A percentile compares a stretch with the other conserved stretches of the same genome.
These are phyloP conservation scores for Oceanites oceanicus DNA, from an alignment of 2,113 vertebrate species.

Conservation along the genomic window DNA sequence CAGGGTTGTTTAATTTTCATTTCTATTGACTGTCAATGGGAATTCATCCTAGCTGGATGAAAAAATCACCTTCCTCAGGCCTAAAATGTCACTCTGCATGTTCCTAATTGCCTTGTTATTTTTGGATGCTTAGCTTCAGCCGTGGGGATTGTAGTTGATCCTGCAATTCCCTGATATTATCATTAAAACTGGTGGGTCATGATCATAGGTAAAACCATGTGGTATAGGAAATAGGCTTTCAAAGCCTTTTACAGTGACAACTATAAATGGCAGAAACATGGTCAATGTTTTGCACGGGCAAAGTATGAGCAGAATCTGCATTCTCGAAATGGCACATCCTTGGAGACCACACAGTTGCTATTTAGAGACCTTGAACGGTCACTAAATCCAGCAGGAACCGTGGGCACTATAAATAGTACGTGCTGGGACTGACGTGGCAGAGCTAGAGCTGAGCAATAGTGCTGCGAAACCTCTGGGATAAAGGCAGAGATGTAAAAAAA, in stretches of 20 bases:
- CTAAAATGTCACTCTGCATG: constrained; percentile 1
- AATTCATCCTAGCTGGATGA: background rate
- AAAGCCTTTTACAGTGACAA: background rate
- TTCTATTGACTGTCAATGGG: background rate
- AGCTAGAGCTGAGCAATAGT: background rate
- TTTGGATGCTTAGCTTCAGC: constrained; percentile 16
- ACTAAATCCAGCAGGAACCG: background rate
- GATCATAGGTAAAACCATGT: background rate
- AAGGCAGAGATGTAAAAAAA: background rate
- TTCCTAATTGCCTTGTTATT: constrained; percentile 35
- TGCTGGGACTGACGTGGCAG: background rate
- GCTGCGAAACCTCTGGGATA: background rate
- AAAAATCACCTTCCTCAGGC: background rate
- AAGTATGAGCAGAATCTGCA: background rate
- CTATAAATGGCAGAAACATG: background rate
- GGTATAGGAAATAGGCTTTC: background rate
- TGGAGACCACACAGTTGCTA: background rate
- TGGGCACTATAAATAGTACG: background rate
- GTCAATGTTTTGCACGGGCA: background rate
- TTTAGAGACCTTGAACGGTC: background rate
- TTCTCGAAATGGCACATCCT: background rate
- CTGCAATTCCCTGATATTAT: background rate
- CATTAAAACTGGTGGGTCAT: background rate
- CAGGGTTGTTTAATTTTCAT: background rate
- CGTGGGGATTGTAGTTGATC: background rate